These are phyloP conservation scores for Phalera bucephala DNA, from an alignment of 2,888 invertebrate genomes.

Conservation along the genomic window DNA sequence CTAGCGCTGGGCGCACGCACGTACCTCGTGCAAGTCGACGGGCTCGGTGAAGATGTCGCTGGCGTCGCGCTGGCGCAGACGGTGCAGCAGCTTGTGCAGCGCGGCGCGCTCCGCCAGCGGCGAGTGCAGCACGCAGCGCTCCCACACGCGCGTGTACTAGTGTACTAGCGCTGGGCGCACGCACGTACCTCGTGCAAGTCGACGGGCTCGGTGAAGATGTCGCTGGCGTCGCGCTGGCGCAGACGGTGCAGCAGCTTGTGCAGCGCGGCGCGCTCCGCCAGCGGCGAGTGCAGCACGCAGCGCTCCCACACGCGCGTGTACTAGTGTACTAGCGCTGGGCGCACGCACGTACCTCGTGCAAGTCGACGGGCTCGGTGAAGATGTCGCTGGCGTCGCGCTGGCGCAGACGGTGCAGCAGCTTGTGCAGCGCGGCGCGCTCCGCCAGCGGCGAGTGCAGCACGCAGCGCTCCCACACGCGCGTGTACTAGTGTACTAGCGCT, in stretches of 20 bases:
- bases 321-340: too few species aligned
- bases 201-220: conserved; percentile 96
- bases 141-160: too few species aligned
- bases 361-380: conserved; percentile 96
- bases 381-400: conserved; percentile 93
- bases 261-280: conserved; percentile 71
- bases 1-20: too few species aligned
- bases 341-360: conserved; percentile 89
- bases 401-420: conserved; percentile 89
- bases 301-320: too few species aligned
- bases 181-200: conserved; percentile 91
- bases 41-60: conserved; percentile 96
- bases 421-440: conserved; percentile 81
- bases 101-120: too few species aligned
- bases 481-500: too few species aligned
- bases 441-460: too few species aligned
- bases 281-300: too few species aligned
- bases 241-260: conserved; percentile 90
- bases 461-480: too few species aligned
- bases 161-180: too few species aligned
- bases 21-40: conserved; percentile 92
- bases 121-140: too few species aligned
- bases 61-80: conserved; percentile 90
- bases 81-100: conserved; percentile 89
- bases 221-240: conserved; percentile 90